phyloP scores from a whole-genome alignment of 2,888 invertebrate species.

The Drepanosiphum platanoidis region DNA sequence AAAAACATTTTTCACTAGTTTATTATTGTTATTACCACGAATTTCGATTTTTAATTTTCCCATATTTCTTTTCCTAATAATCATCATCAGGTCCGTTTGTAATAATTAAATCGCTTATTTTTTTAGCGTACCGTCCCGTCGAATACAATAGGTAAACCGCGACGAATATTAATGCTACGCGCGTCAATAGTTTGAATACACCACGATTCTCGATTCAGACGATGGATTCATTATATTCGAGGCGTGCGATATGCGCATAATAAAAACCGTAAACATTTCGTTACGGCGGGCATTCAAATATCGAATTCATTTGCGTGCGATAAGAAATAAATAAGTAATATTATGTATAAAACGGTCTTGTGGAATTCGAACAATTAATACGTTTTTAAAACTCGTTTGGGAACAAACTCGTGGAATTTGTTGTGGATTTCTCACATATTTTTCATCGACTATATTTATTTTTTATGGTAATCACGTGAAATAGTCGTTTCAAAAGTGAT shows the following conservation, averaged over 20 bases:
- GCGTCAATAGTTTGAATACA: not conserved
- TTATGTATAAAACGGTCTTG: not conserved
- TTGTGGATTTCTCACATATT: not conserved
- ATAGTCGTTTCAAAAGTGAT: too few relatives aligned
- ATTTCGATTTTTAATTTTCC: not conserved
- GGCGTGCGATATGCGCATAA: not conserved
- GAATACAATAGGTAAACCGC: constrained; percentile 9
- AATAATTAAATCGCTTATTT: not conserved
- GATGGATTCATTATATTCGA: not conserved
- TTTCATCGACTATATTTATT: too few relatives aligned
- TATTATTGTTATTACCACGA: not conserved
- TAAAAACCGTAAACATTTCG: not conserved
- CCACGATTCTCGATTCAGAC: constrained; percentile 11
- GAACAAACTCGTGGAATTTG: not conserved
- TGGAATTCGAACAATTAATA: not conserved
- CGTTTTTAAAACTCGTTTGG: constrained; percentile 14
- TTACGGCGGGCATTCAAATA: too few relatives aligned
- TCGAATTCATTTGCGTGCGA: constrained; percentile 6
- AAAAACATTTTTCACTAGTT: not conserved
- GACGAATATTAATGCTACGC: constrained; percentile 9
- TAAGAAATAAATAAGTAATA: too few relatives aligned
- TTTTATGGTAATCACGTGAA: too few relatives aligned
- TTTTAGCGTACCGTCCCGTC: not conserved
- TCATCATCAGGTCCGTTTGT: not conserved
- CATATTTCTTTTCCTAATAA: too few relatives aligned